A percentile compares a stretch with the other conserved stretches of the same genome.
phyloP scores from a whole-genome alignment of 37 sponge, comb jelly and placozoan genomes.

The Spongilla lacustris region DNA sequence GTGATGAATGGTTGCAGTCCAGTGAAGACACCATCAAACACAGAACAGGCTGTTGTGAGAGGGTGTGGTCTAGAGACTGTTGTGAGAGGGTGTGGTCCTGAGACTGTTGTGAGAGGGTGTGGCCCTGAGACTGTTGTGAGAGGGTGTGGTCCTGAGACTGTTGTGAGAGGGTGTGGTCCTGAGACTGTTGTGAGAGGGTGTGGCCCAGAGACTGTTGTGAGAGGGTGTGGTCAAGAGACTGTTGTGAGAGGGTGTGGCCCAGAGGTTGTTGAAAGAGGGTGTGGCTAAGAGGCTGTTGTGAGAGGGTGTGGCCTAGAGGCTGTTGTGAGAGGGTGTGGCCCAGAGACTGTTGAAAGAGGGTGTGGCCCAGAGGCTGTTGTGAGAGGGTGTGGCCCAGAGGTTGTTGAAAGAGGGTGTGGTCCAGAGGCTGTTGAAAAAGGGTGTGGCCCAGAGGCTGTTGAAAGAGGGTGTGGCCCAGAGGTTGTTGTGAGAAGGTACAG shows the following conservation, averaged over 20 bases:
- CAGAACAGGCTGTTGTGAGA: background rate
- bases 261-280: background rate
- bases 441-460: background rate
- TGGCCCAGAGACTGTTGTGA: too few species aligned
- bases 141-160: too few species aligned
- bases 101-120: background rate
- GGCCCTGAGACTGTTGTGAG: background rate
- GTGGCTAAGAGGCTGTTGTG: background rate
- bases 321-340: background rate
- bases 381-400: background rate
- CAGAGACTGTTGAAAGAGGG: background rate
- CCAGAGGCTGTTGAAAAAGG: background rate
- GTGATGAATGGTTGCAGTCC: background rate
- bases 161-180: too few species aligned
- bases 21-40: background rate
- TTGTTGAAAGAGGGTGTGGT: background rate
- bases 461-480: background rate
- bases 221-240: too few species aligned
- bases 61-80: background rate
- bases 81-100: background rate
- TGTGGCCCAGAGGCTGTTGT: background rate
- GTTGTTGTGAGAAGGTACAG: background rate
- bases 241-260: background rate
- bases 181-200: too few species aligned
- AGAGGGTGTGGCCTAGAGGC: background rate